Evolutionary conservation across 2,113 vertebrate genomes (phyloP).

Genomic region (Muscicapa adusta): DNA sequence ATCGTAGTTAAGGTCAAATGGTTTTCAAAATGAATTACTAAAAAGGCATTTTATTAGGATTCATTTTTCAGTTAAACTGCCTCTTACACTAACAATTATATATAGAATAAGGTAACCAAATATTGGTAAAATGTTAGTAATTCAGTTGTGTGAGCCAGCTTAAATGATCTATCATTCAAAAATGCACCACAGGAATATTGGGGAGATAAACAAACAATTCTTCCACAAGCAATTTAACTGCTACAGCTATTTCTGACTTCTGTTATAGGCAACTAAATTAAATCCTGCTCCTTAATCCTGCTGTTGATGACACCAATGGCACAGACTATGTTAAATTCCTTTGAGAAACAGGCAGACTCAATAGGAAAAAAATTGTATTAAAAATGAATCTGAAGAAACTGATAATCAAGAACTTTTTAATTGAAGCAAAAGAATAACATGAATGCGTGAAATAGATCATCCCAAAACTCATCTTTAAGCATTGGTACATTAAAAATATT

Average conservation of each 20-base stretch:
- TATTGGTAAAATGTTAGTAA: background rate
- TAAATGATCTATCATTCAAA: background rate
- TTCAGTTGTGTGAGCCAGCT: background rate
- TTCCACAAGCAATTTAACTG: background rate
- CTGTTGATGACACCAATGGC: background rate
- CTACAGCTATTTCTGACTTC: background rate
- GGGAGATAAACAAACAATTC: slow-evolving; percentile 4
- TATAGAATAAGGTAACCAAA: background rate
- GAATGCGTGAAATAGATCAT: background rate
- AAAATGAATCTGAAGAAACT: background rate
- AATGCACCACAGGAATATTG: background rate
- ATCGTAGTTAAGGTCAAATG: slow-evolving; percentile 59
- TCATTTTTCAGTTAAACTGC: slow-evolving; percentile 9
- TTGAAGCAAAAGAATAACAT: background rate
- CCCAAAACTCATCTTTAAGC: background rate
- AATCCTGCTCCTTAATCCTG: background rate
- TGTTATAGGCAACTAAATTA: background rate
- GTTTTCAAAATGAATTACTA: slow-evolving; percentile 59
- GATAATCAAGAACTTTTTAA: background rate
- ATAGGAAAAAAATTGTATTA: background rate
- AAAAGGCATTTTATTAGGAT: slow-evolving; percentile 45
- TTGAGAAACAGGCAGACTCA: background rate
- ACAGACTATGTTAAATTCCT: background rate
- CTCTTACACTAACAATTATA: slow-evolving; percentile 4
- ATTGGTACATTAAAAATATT: background rate